Evolutionary conservation across 2,888 invertebrate genomes (phyloP).

Genomic region (Cantharis lateralis): DNA sequence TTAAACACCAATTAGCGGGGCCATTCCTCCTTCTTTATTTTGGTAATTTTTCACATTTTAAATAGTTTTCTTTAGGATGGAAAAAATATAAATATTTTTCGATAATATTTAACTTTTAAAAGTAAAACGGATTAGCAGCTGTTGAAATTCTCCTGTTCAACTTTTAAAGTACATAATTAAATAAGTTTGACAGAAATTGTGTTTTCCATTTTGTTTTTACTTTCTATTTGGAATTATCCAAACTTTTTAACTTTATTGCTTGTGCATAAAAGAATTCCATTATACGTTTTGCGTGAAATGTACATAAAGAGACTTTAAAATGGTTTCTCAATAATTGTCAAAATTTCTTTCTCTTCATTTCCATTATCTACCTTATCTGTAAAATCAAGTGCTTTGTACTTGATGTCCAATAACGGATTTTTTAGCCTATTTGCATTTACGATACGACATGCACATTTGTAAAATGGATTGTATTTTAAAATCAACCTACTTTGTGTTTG

Average conservation of each 20-base stretch:
- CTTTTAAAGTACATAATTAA: slow-evolving; percentile 2
- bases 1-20: neutral
- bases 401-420: neutral
- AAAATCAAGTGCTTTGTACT: neutral
- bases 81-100: neutral
- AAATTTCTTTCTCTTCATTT: neutral
- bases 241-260: slow-evolving; percentile 1
- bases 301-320: neutral
- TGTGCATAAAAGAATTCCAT: neutral
- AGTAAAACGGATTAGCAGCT: neutral
- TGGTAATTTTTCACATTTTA: neutral
- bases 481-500: neutral
- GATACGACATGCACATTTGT: neutral
- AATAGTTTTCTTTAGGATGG: neutral
- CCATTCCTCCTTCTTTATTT: neutral
- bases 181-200: neutral
- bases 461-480: neutral
- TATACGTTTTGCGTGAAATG: neutral
- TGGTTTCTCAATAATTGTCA: neutral
- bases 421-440: neutral
- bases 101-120: neutral
- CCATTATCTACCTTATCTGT: neutral
- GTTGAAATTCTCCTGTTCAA: neutral
- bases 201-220: slow-evolving; percentile 1
- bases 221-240: neutral